phyloP scores from a whole-genome alignment of 1,140 invertebrate genomes.

The Cotesia glomerata region DNA sequence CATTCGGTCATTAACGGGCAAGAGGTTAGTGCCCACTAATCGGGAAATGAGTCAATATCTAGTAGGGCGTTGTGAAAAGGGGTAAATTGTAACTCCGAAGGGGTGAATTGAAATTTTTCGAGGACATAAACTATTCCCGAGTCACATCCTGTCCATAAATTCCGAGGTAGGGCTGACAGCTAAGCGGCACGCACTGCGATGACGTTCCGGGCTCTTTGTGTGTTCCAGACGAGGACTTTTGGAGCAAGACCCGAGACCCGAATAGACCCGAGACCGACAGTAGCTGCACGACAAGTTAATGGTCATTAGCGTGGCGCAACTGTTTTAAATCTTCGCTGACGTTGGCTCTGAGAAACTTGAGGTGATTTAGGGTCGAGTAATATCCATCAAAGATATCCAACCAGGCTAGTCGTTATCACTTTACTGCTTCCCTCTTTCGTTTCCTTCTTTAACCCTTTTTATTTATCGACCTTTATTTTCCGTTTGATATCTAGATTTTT shows the following conservation, averaged over 20 bases:
- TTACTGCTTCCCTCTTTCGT: neutral
- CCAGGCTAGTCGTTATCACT: neutral
- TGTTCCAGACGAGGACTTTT: constrained; percentile 26
- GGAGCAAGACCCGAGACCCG: too few species aligned
- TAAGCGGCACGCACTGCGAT: constrained; percentile 35
- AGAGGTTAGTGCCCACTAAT: too few species aligned
- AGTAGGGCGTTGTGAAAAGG: too few species aligned
- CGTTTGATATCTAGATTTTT: too few species aligned
- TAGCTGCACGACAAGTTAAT: constrained; percentile 51
- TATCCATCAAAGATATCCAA: constrained; percentile 28
- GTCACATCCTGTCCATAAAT: constrained; percentile 62
- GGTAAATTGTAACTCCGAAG: too few species aligned
- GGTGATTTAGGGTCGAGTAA: constrained; percentile 32
- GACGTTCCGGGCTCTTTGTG: constrained; percentile 26
- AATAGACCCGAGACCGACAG: neutral
- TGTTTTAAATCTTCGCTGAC: constrained; percentile 52
- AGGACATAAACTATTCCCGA: constrained; percentile 53
- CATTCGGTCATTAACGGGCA: too few species aligned
- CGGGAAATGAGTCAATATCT: too few species aligned
- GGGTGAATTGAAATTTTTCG: constrained; percentile 23
- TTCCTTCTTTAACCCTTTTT: too few species aligned
- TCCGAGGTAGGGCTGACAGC: constrained; percentile 35
- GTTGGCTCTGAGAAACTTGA: constrained; percentile 23
- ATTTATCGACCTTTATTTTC: too few species aligned
- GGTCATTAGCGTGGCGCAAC: constrained; percentile 51